Evolutionary conservation across 2,888 invertebrate genomes (phyloP), one percentile per base, ranked within the genome.

Genomic region (Mycalesis mineus): DNA sequence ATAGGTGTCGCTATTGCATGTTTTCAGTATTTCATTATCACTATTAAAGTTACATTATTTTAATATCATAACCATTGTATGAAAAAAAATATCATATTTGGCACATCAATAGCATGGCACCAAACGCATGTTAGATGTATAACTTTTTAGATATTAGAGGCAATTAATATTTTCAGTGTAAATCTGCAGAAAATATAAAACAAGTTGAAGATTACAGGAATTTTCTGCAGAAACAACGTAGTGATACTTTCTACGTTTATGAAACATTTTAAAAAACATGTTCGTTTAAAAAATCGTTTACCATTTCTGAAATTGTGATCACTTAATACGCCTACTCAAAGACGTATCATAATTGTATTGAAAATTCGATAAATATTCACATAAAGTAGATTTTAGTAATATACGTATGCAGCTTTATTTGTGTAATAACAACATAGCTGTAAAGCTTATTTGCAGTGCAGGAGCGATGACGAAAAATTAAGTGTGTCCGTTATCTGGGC

Each of bases 401-500:
- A 44, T 55, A 33, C 51, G 31, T 55, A 47, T 7, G 41, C 29
- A 51, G 61, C 61, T 64, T 62, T 6, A 53, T 37, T 33, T 39
- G 15, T 53, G 17, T 50, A 53, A 60, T 41, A 48, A 45, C 22
- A 7, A 50, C 14, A 36, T 59, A 51, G 59, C 59, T 59, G 47
- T 51, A 55, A 55, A 15, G 56, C 57, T 57, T 61, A 48, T 40
- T 63, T 39, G 57, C 60, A 60, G 65, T 73, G 71, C 74, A 68
- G 72, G 80, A 80, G 73, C 77, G 74, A 74, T 82, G 86, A 85
- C 87, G 84, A 82, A 81, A 9, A 78, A 75, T 68, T 75, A 74
- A 61, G 58, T 44, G 65, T 68, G 74, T 82, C 82, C 83, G 84
- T 81, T 82, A 82, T 74, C 80, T 73, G 67, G 73, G 73, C 70